Evolutionary conservation across 2,888 invertebrate genomes (phyloP), one percentile per base, ranked within the genome.

Genomic region (Aphodius sticticus): DNA sequence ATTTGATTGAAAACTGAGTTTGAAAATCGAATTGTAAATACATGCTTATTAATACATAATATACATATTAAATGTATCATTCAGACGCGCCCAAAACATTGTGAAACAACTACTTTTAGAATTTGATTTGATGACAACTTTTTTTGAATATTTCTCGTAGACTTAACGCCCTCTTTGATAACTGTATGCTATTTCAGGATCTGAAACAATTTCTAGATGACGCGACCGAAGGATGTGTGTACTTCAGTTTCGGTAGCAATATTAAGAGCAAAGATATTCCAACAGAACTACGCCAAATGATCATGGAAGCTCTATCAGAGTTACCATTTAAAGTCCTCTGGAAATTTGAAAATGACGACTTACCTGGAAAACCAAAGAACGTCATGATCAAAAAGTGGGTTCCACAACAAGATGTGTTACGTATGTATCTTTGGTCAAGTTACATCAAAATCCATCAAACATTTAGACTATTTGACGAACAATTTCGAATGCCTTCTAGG

Each of bases 171-270:
- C 26, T 26, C 26, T 26, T n/a, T 26, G 26, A 26, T 26, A 38
- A 69, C n/a, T 35, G 16, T 37, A 76, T 76, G 14, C 88, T 80
- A 81, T 78, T 76, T 16, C 36, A 80, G 90, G 91, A 92, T 85
- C 85, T 93, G 0, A 88, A 92, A 86, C 86, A 88, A 35, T 87
- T 90, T 79, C 84, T 93, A 80, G 92, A 93, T 82, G 86, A 88
- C 7, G 89, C 92, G 0, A 89, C 87, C 76, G 82, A 92, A 71
- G 93, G 93, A 0, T 91, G 91, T 0, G 88, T 93, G 0, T 92
- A 92, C 81, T 90, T 93, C 81, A 92, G 91, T 83, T 91, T 93
- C 85, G 93, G 93, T 53, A 92, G 93, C 0, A 91, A 92, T 81
- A 88, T 93, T 0, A 89, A 90, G 78, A 92, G 92, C 81, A 88